Evolutionary conservation across 2,888 invertebrate species (phyloP), one percentile per base, ranked within the genome.

Genomic region (Aspidiotus destructor): DNA sequence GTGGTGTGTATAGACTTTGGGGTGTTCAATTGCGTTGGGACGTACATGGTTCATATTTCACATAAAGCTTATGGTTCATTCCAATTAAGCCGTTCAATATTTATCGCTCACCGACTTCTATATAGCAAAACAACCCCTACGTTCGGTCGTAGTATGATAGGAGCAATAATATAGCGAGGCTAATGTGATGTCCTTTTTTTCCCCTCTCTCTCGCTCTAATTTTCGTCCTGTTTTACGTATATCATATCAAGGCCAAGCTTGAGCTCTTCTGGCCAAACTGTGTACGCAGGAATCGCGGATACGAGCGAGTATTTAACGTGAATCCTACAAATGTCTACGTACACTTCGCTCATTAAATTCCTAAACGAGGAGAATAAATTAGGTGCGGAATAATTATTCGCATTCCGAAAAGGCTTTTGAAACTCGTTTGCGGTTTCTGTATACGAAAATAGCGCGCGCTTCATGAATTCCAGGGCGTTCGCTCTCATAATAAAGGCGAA

Each of bases 31-130:
- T 48, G 48, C 48, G 48, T 13, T 48, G 48, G 48, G 48, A 11
- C 48, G n/a, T 13, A n/a, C 48, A n/a, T 54, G 63, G 63, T 63
- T 63, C 63, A 63, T 63, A 63, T 63, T 63, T 63, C 63, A 63
- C 63, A 63, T 63, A 54, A 63, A 63, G 63, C 63, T 63, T 63
- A 63, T 63, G 63, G 63, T 63, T 63, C 63, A 54, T 63, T 63
- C 53, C 63, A 53, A 63, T 63, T 63, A 63, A 63, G 63, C 63
- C 54, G 63, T 63, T 63, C 63, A 63, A 63, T 63, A 63, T 63
- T 63, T 63, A 63, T 63, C 54, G 63, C 63, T 63, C 28, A 28
- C 28, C 28, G 28, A 28, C 28, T 28, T 11, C 48, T 11, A 13
- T 48, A 41, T 63, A 63, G 54, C 63, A 40, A 63, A 63, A 63